Evolutionary conservation across 2,113 vertebrate species (phyloP).

Genomic region (Pimephales promelas): DNA sequence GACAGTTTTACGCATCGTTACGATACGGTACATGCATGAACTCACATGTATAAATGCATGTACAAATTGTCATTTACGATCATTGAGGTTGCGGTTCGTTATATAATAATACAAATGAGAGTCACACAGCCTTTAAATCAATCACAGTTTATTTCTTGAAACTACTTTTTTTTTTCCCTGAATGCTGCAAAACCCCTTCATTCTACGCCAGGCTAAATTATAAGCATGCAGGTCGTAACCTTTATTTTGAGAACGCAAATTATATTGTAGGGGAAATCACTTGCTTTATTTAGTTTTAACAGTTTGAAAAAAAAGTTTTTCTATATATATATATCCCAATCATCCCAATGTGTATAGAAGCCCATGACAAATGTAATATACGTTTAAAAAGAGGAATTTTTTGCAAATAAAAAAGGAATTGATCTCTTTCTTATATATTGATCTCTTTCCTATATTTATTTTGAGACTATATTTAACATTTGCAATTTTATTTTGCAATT

Average conservation of each 20-base stretch:
- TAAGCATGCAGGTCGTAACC: not conserved
- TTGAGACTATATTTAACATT: not conserved
- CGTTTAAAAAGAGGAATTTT: not conserved
- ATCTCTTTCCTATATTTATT: too few relatives aligned
- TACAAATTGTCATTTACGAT: constrained; percentile 21
- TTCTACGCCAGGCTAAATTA: not conserved
- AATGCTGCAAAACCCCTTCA: constrained; percentile 20
- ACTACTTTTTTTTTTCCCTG: not conserved
- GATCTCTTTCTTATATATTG: too few relatives aligned
- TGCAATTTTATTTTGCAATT: not conserved
- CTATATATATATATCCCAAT: not conserved
- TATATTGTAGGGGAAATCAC: not conserved
- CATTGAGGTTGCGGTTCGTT: constrained; percentile 1
- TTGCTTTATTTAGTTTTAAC: not conserved
- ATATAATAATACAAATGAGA: constrained; percentile 19
- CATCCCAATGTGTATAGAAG: not conserved
- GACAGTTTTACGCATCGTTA: not conserved
- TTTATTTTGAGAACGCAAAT: constrained; percentile 1
- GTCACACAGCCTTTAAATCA: not conserved
- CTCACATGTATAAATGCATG: not conserved
- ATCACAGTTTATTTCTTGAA: not conserved
- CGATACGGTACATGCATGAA: not conserved
- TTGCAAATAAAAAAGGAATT: not conserved
- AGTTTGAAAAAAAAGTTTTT: not conserved
- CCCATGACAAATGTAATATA: not conserved